Evolutionary conservation across 1,140 invertebrate genomes (phyloP).

Genomic region (Tetramorium parvispinum): DNA sequence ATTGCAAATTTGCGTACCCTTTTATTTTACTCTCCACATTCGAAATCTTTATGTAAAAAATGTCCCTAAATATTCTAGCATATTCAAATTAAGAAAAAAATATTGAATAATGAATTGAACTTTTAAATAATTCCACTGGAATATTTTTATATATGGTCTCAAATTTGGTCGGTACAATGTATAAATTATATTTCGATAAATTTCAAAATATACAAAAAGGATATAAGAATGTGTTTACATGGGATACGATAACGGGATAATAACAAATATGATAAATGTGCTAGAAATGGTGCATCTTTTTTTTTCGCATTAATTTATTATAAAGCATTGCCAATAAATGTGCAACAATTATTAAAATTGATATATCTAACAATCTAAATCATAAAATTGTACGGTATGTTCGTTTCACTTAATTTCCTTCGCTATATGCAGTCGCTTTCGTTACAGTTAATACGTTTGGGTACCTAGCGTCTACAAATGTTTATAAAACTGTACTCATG

Average conservation of each 20-base stretch:
- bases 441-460: constrained; percentile 8
- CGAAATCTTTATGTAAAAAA: too few relatives aligned
- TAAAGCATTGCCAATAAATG: constrained; percentile 68
- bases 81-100: too few relatives aligned
- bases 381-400: constrained; percentile 52
- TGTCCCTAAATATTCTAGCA: too few relatives aligned
- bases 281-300: not conserved
- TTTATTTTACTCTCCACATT: too few relatives aligned
- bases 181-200: too few relatives aligned
- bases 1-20: too few relatives aligned
- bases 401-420: constrained; percentile 46
- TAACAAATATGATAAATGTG: constrained; percentile 2
- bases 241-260: not conserved
- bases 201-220: too few relatives aligned
- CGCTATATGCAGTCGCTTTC: constrained; percentile 6
- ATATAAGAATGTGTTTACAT: too few relatives aligned
- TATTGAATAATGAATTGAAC: too few relatives aligned
- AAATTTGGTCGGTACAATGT: too few relatives aligned
- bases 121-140: too few relatives aligned
- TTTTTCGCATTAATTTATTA: constrained; percentile 67
- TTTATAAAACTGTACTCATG: constrained; percentile 20
- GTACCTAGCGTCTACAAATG: constrained; percentile 1
- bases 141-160: too few relatives aligned
- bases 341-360: constrained; percentile 70
- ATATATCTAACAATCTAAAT: constrained; percentile 63